Evolutionary conservation across 2,888 invertebrate species (phyloP).

Genomic region (Noctua comes): DNA sequence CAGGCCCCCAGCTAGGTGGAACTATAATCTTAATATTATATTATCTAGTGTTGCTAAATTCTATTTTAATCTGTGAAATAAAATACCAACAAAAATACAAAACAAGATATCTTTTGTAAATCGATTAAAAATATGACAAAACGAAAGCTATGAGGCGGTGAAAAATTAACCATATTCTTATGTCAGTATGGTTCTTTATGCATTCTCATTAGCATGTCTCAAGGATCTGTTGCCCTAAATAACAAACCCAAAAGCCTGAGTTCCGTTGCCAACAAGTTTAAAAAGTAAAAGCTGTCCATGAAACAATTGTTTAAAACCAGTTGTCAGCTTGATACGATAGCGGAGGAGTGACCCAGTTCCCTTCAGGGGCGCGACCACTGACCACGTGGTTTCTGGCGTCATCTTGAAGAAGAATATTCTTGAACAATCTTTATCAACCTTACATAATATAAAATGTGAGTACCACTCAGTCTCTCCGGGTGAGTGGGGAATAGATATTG

Average conservation of each 20-base stretch:
- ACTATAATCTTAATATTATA: not conserved
- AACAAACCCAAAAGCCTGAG: not conserved
- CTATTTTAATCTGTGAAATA: slow-evolving; percentile 4
- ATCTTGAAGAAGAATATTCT: not conserved
- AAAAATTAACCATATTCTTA: not conserved
- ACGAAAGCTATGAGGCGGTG: too few species aligned
- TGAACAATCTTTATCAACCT: not conserved
- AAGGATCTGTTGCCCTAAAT: slow-evolving; percentile 6
- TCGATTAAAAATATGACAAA: not conserved
- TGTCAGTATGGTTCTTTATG: not conserved
- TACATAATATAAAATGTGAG: not conserved
- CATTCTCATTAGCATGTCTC: not conserved
- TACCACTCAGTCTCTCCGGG: not conserved
- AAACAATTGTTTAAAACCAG: slow-evolving; percentile 41
- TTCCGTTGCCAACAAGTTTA: slow-evolving; percentile 1
- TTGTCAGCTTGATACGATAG: slow-evolving; percentile 26
- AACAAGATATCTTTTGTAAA: not conserved
- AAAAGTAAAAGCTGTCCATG: slow-evolving; percentile 43
- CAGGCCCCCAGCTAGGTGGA: slow-evolving; percentile 21
- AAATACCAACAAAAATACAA: not conserved
- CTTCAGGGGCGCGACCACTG: slow-evolving; percentile 40
- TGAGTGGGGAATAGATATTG: not conserved
- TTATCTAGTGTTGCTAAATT: not conserved
- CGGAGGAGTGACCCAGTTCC: slow-evolving; percentile 46
- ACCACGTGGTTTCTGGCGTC: slow-evolving; percentile 7